phyloP scores from a whole-genome alignment of 2,113 vertebrate species.

The Plestiodon gilberti region DNA sequence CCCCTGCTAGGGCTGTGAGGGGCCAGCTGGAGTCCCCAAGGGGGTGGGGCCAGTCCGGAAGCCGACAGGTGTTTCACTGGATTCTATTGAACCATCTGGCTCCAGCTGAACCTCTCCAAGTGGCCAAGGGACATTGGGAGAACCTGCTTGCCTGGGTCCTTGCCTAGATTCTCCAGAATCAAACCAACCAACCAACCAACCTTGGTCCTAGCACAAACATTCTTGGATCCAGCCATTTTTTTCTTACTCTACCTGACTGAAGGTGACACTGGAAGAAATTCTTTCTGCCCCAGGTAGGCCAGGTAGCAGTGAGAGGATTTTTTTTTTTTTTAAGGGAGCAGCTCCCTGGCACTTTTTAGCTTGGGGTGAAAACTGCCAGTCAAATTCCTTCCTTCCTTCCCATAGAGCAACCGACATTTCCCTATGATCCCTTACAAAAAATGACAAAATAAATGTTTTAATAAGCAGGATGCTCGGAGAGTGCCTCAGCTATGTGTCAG shows the following conservation, averaged over 20 bases:
- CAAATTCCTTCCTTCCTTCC: accelerated
- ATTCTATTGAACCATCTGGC: background rate
- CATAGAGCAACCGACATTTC: accelerated
- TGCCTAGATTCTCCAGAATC: background rate
- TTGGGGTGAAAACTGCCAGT: accelerated
- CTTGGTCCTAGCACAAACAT: background rate
- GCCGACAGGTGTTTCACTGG: background rate
- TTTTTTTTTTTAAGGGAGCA: background rate
- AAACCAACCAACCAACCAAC: background rate
- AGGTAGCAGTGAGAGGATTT: background rate
- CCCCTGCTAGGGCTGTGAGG: no score
- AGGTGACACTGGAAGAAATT: no score
- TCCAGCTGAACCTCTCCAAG: background rate
- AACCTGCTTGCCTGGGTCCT: no score
- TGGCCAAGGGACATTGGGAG: background rate
- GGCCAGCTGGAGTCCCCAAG: no score
- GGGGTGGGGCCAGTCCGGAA: no score
- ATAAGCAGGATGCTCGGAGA: slow-evolving; percentile 3
- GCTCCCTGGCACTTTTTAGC: accelerated
- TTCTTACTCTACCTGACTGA: no score
- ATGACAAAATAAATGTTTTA: slow-evolving; percentile 34
- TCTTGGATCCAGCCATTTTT: background rate
- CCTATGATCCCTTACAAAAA: accelerated
- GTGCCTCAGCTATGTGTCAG: slow-evolving; percentile 50
- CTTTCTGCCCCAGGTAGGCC: no score